phyloP scores from a whole-genome alignment of 2,888 invertebrate species.

The Phaedon cochleariae region DNA sequence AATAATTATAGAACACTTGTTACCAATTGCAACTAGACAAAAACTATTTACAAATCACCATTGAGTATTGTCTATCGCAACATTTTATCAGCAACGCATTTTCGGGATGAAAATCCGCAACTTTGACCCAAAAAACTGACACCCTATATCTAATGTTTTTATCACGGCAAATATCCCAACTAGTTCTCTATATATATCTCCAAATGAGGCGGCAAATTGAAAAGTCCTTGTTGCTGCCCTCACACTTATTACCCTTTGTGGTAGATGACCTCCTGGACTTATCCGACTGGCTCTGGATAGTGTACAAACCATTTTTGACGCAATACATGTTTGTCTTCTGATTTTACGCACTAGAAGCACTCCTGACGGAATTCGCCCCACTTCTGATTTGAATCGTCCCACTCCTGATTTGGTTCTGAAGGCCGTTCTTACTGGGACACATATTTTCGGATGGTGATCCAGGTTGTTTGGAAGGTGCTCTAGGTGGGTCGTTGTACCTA shows the following conservation, averaged over 20 bases:
- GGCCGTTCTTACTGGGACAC: too few relatives aligned
- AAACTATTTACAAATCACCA: background rate
- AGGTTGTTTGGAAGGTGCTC: too few relatives aligned
- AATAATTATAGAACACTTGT: too few relatives aligned
- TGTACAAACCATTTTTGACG: slow-evolving; percentile 61
- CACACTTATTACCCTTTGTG: too few relatives aligned
- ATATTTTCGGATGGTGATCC: too few relatives aligned
- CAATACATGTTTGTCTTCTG: slow-evolving; percentile 56
- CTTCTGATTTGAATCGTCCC: slow-evolving; percentile 19
- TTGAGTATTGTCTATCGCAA: background rate
- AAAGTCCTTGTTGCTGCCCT: slow-evolving; percentile 42
- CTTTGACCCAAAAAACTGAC: background rate
- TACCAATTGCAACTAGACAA: background rate
- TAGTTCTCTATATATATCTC: slow-evolving; percentile 69
- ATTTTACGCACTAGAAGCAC: background rate
- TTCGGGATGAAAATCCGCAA: too few relatives aligned
- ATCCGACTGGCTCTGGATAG: slow-evolving; percentile 62
- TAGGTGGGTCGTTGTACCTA: slow-evolving; percentile 43
- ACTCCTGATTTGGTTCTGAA: slow-evolving; percentile 5
- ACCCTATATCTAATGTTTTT: background rate
- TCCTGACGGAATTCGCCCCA: slow-evolving; percentile 23
- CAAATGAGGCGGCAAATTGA: slow-evolving; percentile 36
- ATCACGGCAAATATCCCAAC: slow-evolving; percentile 70
- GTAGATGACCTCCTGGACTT: slow-evolving; percentile 57
- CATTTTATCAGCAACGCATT: background rate